Percentiles rank a stretch among this genome's conserved stretches.
Conservation (phyloP, 1,140 invertebrate species). For the Diachasma alloeum region DNA sequence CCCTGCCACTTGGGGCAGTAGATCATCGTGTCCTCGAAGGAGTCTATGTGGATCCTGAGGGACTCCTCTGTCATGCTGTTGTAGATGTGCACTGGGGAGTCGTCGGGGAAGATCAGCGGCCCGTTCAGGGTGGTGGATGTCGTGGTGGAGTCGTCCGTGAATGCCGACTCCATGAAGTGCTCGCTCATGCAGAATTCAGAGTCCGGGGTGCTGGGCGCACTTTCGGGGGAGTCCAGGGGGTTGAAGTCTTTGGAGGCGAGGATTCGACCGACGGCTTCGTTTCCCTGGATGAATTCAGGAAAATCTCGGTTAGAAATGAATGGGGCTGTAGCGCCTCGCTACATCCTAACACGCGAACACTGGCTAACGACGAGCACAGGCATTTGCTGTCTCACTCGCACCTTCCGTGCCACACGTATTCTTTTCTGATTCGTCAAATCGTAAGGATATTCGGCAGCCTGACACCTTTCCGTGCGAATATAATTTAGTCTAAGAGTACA, state of each 20-base stretch:
- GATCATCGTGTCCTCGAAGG: conserved; percentile 75
- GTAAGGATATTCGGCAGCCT: too few relatives aligned
- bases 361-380: too few relatives aligned
- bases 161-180: conserved; percentile 38
- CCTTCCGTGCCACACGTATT: too few relatives aligned
- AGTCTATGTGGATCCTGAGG: conserved; percentile 69
- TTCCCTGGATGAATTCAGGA: conserved; percentile 32
- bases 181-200: conserved; percentile 31
- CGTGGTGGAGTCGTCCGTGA: conserved; percentile 21
- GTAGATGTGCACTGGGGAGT: conserved; percentile 67
- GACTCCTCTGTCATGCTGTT: conserved; percentile 70
- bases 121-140: conserved; percentile 18
- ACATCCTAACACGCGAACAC: too few relatives aligned
- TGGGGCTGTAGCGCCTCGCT: too few relatives aligned
- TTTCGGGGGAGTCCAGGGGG: conserved; percentile 44
- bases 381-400: too few relatives aligned
- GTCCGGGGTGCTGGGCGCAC: conserved; percentile 51
- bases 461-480: too few relatives aligned
- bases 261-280: conserved; percentile 30
- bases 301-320: too few relatives aligned
- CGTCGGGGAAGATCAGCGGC: conserved; percentile 48
- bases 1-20: conserved; percentile 76
- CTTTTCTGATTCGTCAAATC: too few relatives aligned
- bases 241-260: conserved; percentile 46
- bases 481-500: too few relatives aligned